phyloP scores from a whole-genome alignment of 2,888 invertebrate genomes.

The Polia nebulosa region DNA sequence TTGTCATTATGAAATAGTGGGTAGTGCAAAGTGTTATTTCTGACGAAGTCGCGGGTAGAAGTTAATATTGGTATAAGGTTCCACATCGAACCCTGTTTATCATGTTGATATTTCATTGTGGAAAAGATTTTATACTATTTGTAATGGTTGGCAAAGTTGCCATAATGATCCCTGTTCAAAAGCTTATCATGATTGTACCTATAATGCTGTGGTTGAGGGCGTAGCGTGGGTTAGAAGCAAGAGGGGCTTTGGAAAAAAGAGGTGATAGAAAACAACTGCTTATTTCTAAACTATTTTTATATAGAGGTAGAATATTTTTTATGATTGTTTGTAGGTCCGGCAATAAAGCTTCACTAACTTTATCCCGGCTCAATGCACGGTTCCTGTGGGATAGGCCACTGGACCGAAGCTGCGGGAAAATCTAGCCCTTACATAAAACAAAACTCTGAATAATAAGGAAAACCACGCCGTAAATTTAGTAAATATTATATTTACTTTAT shows the following conservation, averaged over 20 bases:
- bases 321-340: neutral
- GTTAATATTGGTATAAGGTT: neutral
- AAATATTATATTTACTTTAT: slow-evolving; percentile 5
- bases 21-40: no score
- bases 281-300: neutral
- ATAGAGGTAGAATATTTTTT: neutral
- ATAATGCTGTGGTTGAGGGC: slow-evolving; percentile 18
- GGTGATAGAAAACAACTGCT: slow-evolving; percentile 19
- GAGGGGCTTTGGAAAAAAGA: slow-evolving; percentile 3
- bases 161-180: neutral
- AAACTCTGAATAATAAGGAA: slow-evolving; percentile 5
- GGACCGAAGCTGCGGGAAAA: no score
- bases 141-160: neutral
- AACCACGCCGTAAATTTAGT: neutral
- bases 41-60: no score
- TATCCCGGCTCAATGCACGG: neutral
- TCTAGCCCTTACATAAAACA: neutral
- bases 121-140: neutral
- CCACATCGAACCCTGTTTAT: neutral
- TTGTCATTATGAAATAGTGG: no score
- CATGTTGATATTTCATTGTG: neutral
- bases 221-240: neutral
- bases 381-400: neutral
- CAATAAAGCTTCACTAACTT: neutral
- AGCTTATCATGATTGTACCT: neutral